Evolutionary conservation across 2,113 vertebrate genomes (phyloP).

Genomic region (Amazona guildingii): DNA sequence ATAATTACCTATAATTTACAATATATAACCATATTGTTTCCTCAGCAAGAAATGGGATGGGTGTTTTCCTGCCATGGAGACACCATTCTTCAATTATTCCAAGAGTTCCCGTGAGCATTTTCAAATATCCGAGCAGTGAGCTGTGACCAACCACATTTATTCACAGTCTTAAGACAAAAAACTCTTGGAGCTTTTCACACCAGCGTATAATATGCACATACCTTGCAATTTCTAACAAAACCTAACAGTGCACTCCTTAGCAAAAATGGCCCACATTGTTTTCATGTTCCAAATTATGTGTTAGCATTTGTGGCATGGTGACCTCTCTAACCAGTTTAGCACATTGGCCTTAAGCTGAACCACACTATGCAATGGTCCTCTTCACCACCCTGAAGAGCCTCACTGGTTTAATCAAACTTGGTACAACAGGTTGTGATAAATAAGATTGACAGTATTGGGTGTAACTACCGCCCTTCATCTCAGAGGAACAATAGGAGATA

Average conservation of each 20-base stretch:
- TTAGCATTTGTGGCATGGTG: neutral
- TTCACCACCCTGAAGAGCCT: neutral
- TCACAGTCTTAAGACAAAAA: neutral
- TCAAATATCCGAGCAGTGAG: neutral
- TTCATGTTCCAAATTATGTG: neutral
- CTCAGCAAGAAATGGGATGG: neutral
- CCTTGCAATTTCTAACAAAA: neutral
- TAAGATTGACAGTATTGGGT: neutral
- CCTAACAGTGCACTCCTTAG: neutral
- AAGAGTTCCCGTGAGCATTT: neutral
- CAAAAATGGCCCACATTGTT: neutral
- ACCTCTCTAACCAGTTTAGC: neutral
- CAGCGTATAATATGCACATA: neutral
- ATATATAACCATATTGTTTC: constrained; percentile 32
- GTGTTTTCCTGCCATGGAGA: neutral
- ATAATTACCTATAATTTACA: constrained; percentile 38
- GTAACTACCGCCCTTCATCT: neutral
- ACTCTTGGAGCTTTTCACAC: neutral
- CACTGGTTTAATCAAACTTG: neutral
- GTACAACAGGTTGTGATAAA: neutral
- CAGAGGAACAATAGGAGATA: neutral
- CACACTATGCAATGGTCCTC: neutral
- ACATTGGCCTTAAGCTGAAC: neutral
- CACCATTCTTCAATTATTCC: neutral
- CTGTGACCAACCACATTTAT: neutral